Percentiles rank a stretch among this genome's conserved stretches.
Conservation (phyloP, 2,113 vertebrate species). For the Proteles cristata region DNA sequence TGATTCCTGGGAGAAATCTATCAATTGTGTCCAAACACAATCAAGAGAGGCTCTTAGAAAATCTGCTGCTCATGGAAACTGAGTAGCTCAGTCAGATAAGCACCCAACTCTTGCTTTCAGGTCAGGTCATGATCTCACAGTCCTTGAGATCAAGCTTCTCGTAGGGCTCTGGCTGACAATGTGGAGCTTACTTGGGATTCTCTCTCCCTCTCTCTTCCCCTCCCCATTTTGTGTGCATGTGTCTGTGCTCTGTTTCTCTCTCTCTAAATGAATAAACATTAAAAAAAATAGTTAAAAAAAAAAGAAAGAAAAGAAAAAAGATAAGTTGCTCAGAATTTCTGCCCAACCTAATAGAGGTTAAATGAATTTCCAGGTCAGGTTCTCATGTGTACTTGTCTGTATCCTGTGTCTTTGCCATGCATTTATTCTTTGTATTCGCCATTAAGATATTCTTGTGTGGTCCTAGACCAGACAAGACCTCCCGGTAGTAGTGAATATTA, state of each 20-base stretch:
- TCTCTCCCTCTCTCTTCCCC: too few relatives aligned
- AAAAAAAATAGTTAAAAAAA: too few relatives aligned
- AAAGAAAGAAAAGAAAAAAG: too few relatives aligned
- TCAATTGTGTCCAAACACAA: not conserved
- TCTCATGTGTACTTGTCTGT: not conserved
- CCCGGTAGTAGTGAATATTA: slow-evolving; percentile 9
- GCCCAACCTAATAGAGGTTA: slow-evolving; percentile 31
- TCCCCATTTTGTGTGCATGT: too few relatives aligned
- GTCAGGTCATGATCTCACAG: too few relatives aligned
- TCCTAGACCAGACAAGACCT: not conserved
- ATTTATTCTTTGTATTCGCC: not conserved
- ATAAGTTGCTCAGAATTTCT: slow-evolving; percentile 2
- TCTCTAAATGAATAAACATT: too few relatives aligned
- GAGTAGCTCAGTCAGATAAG: too few relatives aligned
- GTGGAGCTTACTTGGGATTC: too few relatives aligned
- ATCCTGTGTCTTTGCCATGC: not conserved
- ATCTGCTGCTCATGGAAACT: not conserved
- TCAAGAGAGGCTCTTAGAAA: not conserved
- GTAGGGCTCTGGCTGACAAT: too few relatives aligned
- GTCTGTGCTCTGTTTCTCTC: too few relatives aligned
- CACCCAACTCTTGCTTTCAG: too few relatives aligned
- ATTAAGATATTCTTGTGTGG: not conserved
- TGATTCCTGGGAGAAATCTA: not conserved
- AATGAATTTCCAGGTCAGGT: slow-evolving; percentile 50
- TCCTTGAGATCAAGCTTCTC: too few relatives aligned